Base-by-base conservation (phyloP, 2,797 vertebrate genomes). In the Sarcoramphus papa region DNA sequence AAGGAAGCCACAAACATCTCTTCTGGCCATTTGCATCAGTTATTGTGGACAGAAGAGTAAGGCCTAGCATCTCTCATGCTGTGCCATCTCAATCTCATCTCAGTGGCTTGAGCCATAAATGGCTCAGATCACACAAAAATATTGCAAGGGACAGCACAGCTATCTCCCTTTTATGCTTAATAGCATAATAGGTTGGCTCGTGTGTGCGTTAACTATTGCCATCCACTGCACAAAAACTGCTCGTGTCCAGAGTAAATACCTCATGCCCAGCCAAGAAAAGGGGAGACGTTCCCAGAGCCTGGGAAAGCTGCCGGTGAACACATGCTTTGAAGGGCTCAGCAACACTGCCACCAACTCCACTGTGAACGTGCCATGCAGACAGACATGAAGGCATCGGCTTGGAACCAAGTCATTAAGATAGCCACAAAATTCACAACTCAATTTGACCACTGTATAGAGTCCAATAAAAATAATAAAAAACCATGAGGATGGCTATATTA, bases 141-240 rank as follows among this genome's bases (percentile, higher is more conserved):
- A 30, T 12, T 40, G 53, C 2, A 5, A 75, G 48, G 67, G 54
- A 50, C 37, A 21, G 90, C 87, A 80, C 12, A 72, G 54, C 41
- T 45, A 40, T 30, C 31, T 51, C 48, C 45, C 25, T 85, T 83
- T 33, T 35, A 65, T 12, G 43, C 41, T 75, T 56, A 50, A 79
- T 2, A 27, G 8, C 50, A 4, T 6, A 30, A 45, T 1, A 12
- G 41, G 9, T 13, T 68, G 79, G 57, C 3, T 14, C 48, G 64
- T 0, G 8, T 0, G 1, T 0, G 28, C 73, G n/a, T 35, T 72
- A 63, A 23, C 67, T 62, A 1, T 5, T 84, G 81, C 31, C 35
- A 87, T 21, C 7, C 54, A 11, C 23, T 7, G 73, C 50, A 79
- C 28, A 74, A 47, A 88, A 60, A 43, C 67, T 68, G 74, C 41